Evolutionary conservation across 1,140 invertebrate genomes (phyloP).

Genomic region (Nephotettix cincticeps): DNA sequence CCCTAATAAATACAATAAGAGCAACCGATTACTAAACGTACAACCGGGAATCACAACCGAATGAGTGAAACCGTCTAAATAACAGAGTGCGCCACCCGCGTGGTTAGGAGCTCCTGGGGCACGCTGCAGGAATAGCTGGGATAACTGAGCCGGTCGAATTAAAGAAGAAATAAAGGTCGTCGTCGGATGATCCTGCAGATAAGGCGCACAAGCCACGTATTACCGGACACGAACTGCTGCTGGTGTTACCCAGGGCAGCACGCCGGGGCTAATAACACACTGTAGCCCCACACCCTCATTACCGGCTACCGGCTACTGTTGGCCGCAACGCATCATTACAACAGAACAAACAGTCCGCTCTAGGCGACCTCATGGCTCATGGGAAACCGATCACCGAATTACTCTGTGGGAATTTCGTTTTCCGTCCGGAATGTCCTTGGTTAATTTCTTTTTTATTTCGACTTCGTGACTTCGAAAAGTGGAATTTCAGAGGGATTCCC

Average conservation of each 20-base stretch:
- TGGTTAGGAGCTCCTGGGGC: no score
- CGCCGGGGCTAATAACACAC: neutral
- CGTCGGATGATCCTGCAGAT: neutral
- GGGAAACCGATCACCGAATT: neutral
- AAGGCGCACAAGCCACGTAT: constrained; percentile 12
- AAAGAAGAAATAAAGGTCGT: constrained; percentile 15
- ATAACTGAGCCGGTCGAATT: neutral
- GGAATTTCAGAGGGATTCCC: neutral
- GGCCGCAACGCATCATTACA: neutral
- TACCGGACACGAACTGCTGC: neutral
- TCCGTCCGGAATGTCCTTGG: neutral
- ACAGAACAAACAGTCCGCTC: neutral
- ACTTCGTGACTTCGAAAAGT: neutral
- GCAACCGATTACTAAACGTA: no score
- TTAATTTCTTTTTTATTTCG: neutral
- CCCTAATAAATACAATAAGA: no score
- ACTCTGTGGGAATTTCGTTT: constrained; percentile 1
- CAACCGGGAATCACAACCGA: no score
- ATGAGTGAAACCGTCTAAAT: no score
- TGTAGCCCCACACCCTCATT: neutral
- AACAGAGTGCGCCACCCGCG: no score
- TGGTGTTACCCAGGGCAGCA: constrained; percentile 2
- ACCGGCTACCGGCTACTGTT: neutral
- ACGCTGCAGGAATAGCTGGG: neutral
- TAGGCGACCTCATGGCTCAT: neutral